Conservation (phyloP, 2,797 vertebrate species). For the Tokudaia muenninki region DNA sequence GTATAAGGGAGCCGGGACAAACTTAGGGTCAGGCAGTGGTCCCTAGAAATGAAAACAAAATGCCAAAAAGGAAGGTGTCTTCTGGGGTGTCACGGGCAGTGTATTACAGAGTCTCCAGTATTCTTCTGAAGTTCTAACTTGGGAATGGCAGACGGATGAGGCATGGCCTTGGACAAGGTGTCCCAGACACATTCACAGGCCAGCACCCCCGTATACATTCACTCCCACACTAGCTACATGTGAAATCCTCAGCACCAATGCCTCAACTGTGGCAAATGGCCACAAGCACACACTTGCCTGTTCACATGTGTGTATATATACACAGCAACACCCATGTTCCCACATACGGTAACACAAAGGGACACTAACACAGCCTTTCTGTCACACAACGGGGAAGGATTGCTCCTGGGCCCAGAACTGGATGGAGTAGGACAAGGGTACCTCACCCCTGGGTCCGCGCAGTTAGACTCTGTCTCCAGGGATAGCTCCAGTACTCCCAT, state of each 20-base stretch:
- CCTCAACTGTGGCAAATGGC: neutral
- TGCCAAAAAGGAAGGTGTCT: too few species aligned
- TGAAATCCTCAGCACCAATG: neutral
- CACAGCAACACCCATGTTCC: neutral
- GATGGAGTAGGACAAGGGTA: neutral
- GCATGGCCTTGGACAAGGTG: neutral
- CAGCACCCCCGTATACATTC: too few species aligned
- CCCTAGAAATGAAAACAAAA: neutral
- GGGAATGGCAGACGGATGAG: neutral
- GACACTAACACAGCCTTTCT: neutral
- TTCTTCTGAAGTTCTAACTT: neutral
- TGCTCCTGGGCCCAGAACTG: neutral
- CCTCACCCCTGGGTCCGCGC: neutral
- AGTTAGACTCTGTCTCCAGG: neutral
- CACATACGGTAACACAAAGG: neutral
- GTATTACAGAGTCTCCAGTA: neutral
- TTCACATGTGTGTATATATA: neutral
- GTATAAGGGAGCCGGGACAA: neutral
- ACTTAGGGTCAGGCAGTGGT: accelerated
- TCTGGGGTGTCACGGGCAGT: neutral
- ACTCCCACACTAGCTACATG: too few species aligned
- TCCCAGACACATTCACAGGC: neutral
- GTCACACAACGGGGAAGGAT: neutral
- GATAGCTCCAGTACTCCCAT: neutral
- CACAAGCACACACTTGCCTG: neutral